These are phyloP conservation scores for Thinocorus orbignyianus DNA, from an alignment of 2,113 vertebrate species.

Conservation along the genomic window DNA sequence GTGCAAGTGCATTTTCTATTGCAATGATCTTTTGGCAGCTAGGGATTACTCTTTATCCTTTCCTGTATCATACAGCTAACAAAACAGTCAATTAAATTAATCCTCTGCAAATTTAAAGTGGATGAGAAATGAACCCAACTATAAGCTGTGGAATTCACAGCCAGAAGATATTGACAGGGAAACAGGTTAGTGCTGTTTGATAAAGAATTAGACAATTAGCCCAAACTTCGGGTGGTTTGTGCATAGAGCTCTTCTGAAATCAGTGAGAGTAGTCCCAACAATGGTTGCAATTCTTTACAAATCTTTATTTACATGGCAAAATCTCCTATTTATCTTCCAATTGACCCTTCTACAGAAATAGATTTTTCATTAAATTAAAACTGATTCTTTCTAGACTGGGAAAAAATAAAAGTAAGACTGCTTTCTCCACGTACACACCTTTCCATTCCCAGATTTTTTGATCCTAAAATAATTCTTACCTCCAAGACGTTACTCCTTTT, in stretches of 20 bases:
- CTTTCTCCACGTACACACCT: background rate
- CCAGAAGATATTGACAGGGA: conserved; percentile 3
- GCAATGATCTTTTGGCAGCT: background rate
- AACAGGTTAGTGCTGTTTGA: conserved; percentile 18
- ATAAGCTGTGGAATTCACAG: conserved; percentile 13
- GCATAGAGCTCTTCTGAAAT: background rate
- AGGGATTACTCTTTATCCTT: conserved; percentile 34
- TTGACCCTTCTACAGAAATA: background rate
- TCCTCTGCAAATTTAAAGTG: conserved; percentile 45
- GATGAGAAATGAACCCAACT: conserved; percentile 8
- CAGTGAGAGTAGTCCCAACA: background rate
- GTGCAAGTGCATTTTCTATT: background rate
- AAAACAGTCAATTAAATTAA: conserved; percentile 63
- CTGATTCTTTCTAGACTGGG: background rate
- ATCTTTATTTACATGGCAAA: background rate
- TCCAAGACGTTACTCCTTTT: background rate
- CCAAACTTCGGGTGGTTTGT: background rate
- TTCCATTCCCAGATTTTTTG: background rate
- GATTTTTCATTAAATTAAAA: background rate
- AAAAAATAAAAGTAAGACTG: background rate
- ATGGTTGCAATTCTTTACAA: background rate
- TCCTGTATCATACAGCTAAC: conserved; percentile 31
- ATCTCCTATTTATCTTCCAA: background rate
- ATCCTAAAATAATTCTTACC: background rate
- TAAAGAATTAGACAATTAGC: conserved; percentile 8